These are phyloP conservation scores for Ctenodactylus gundi DNA, from an alignment of 2,113 vertebrate genomes.

Conservation along the genomic window DNA sequence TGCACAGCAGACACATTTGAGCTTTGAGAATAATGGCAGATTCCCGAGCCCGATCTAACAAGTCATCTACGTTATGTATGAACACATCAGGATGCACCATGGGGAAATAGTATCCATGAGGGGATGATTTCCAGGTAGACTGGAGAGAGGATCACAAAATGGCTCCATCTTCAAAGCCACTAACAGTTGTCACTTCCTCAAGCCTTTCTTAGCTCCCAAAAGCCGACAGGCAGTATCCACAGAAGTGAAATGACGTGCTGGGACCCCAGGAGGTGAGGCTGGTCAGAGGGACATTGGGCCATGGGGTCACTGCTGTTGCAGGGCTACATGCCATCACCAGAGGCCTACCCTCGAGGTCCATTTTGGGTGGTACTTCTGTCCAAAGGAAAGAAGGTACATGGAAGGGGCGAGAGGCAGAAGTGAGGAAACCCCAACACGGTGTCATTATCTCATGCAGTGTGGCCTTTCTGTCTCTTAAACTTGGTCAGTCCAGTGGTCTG, in stretches of 20 bases:
- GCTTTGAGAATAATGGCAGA: background rate
- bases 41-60: background rate
- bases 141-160: too few relatives aligned
- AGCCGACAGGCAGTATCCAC: background rate
- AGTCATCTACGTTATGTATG: accelerated
- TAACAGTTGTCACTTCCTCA: background rate
- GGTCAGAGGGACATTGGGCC: accelerated
- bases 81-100: background rate
- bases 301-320: accelerated
- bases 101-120: background rate
- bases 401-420: accelerated
- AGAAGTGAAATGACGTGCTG: background rate
- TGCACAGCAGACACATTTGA: background rate
- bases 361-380: background rate
- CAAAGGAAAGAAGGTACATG: background rate
- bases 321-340: accelerated
- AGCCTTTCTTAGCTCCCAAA: too few relatives aligned
- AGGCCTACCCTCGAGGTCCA: accelerated
- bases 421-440: accelerated
- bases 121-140: background rate
- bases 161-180: too few relatives aligned
- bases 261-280: accelerated
- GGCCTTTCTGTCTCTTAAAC: background rate
- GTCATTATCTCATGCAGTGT: accelerated
- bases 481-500: background rate